Percentiles rank a stretch among this genome's conserved stretches.
phyloP scores from a whole-genome alignment of 2,113 vertebrate genomes.

The Myrmophylax atrothorax region DNA sequence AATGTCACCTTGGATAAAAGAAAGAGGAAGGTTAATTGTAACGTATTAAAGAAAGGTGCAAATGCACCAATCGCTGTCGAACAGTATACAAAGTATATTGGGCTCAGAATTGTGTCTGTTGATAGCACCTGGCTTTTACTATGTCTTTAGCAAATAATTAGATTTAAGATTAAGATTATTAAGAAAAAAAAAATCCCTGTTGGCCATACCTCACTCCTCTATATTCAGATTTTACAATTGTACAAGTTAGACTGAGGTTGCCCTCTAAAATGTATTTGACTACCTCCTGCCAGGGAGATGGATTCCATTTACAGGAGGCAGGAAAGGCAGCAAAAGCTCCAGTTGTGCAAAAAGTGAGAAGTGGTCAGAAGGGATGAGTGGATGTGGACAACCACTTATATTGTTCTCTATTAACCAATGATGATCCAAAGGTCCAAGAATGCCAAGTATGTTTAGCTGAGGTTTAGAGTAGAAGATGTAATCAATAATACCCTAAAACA shows the following conservation, averaged over 20 bases:
- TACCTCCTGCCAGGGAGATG: constrained; percentile 97
- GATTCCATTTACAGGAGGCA: constrained; percentile 92
- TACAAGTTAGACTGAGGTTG: constrained; percentile 78
- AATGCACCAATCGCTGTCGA: constrained; percentile 74
- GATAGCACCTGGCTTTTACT: constrained; percentile 86
- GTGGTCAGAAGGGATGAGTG: constrained; percentile 98
- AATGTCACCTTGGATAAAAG: constrained; percentile 71
- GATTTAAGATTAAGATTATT: constrained; percentile 84
- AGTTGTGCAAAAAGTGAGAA: constrained; percentile 98
- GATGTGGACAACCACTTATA: constrained; percentile 95
- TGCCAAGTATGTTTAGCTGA: constrained; percentile 94
- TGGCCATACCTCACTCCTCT: constrained; percentile 93
- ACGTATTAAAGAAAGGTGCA: constrained; percentile 76
- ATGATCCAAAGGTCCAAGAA: constrained; percentile 94
- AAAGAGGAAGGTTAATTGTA: constrained; percentile 76
- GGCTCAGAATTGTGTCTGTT: constrained; percentile 85
- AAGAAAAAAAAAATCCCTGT: constrained; percentile 86
- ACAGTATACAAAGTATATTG: constrained; percentile 81
- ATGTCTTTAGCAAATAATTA: constrained; percentile 84
- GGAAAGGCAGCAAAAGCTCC: constrained; percentile 94
- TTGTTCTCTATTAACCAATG: constrained; percentile 98
- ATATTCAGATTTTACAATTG: constrained; percentile 84
- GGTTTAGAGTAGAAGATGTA: constrained; percentile 99
- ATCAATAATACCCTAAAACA: constrained; percentile 94
- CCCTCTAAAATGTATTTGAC: constrained; percentile 84